Evolutionary conservation across 2,888 invertebrate genomes (phyloP).

Genomic region (Parthenolecanium corni): DNA sequence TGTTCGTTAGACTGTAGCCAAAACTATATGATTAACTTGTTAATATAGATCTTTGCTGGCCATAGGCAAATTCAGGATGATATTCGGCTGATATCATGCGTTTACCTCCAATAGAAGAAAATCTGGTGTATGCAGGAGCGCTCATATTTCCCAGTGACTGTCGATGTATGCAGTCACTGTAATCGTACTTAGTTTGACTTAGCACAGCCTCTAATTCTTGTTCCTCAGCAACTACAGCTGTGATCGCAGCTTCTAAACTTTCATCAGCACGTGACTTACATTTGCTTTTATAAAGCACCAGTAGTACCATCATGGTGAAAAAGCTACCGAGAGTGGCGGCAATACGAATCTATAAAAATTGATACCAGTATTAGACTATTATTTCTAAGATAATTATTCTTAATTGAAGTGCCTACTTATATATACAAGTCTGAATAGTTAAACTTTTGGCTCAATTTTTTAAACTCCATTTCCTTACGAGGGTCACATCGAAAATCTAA

Average conservation of each 20-base stretch:
- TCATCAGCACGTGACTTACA: conserved; percentile 53
- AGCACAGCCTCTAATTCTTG: conserved; percentile 41
- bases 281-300: conserved; percentile 81
- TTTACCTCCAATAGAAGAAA: conserved; percentile 47
- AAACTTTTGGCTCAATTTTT: no score
- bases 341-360: conserved; percentile 50
- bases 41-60: no score
- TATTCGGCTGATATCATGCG: no score
- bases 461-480: no score
- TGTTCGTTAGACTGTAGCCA: no score
- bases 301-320: conserved; percentile 80
- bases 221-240: conserved; percentile 59
- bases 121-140: conserved; percentile 45
- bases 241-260: conserved; percentile 57
- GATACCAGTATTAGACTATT: neutral
- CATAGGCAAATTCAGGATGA: no score
- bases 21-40: no score
- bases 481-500: no score
- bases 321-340: conserved; percentile 84
- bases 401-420: no score
- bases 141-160: conserved; percentile 58
- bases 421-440: no score
- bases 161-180: conserved; percentile 41
- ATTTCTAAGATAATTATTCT: neutral
- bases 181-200: conserved; percentile 30